Base-by-base conservation (phyloP, 1,140 invertebrate species). In the Zaprionus tsacasi region DNA sequence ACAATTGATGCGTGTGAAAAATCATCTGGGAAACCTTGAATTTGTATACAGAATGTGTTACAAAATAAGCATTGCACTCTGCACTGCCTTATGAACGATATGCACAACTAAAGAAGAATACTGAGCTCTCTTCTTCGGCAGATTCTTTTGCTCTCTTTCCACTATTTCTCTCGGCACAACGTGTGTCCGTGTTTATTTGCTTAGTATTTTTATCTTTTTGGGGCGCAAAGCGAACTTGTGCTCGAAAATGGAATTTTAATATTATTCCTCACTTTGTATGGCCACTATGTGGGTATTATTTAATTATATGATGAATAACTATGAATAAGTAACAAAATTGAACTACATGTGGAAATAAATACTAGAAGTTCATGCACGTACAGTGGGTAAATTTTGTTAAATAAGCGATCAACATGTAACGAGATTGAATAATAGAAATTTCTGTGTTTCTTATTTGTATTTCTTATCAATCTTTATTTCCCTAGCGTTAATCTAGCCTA, bases 11-110 rank as follows among this genome's bases (percentile, higher is more conserved):
- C 65, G 57, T 63, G 57, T 59, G 40, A 75, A 67, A 70, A 55
- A 43, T 17, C 36, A 48, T 7, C 25, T n/a, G n/a, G 43, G 43
- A 64, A 71, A 79, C 82, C 82, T 87, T 87, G 83, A 80, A 82
- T 67, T 70, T 77, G 79, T 78, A 66, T 87, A 77, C 72, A 79
- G 64, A 78, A 69, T 60, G 58, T 58, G 70, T 78, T 82, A 66
- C 50, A 78, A 60, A 80, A 70, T 60, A 79, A 81, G 69, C 79
- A 67, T 68, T 65, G 45, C 15, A 21, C n/a, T n/a, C n/a, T 21
- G 8, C n/a, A n/a, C 8, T 21, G 45, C 45, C 15, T 48, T 48
- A 21, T 48, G 45, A 21, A 15, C 45, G 15, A 17, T 48, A 82
- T 82, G 54, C 35, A 45, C 15, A 12, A 33, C 43, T 35, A 54